Percentiles rank a stretch among this genome's conserved stretches.
These are phyloP conservation scores for Ceyx melanurus DNA, from an alignment of 2,113 vertebrate species.

Conservation along the genomic window DNA sequence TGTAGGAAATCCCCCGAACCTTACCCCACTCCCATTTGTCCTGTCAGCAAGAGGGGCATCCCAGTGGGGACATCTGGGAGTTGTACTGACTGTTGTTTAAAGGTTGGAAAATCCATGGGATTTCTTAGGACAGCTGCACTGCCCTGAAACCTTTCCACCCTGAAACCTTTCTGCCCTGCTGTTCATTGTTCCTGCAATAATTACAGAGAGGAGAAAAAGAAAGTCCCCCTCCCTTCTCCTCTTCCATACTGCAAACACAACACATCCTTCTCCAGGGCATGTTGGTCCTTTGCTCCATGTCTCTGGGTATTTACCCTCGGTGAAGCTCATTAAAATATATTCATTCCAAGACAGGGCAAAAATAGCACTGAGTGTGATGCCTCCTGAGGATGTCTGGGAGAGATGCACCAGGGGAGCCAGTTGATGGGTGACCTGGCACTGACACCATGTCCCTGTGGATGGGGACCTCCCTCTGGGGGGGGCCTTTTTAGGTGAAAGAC, in stretches of 20 bases:
- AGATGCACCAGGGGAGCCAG: rapidly evolving
- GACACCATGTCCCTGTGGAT: neutral
- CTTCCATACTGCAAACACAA: neutral
- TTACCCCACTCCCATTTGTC: rapidly evolving
- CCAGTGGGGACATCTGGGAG: rapidly evolving
- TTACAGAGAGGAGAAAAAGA: neutral
- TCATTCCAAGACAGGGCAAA: neutral
- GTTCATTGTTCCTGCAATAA: neutral
- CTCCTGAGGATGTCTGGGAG: rapidly evolving
- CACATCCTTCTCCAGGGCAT: rapidly evolving
- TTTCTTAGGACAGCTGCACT: neutral
- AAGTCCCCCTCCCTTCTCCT: neutral
- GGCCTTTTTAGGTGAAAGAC: neutral
- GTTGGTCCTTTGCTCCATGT: neutral
- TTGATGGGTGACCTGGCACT: rapidly evolving
- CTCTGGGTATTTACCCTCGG: neutral
- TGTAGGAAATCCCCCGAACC: neutral
- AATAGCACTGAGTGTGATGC: rapidly evolving
- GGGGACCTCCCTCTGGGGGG: neutral
- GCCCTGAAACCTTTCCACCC: neutral
- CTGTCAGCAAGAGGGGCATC: neutral
- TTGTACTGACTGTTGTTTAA: neutral
- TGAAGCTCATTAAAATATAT: neutral
- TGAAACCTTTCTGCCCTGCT: neutral
- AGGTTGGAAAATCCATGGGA: neutral